A percentile compares a stretch with the other conserved stretches of the same genome.
Evolutionary conservation across 2,888 invertebrate species (phyloP).

Genomic region (Calliphora vomitoria): DNA sequence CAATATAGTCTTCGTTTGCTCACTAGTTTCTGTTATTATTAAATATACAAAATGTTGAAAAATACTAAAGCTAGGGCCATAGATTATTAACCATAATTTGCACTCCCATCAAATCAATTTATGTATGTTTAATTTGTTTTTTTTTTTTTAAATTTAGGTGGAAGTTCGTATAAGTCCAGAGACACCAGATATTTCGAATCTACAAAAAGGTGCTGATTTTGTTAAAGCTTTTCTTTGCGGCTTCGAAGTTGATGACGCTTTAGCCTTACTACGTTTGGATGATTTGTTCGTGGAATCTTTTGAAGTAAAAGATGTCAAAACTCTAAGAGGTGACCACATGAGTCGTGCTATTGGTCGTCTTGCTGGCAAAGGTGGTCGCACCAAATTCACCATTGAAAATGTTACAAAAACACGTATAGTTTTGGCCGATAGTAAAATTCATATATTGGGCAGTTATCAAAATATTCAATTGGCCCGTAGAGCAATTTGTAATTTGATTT

Average conservation of each 20-base stretch:
- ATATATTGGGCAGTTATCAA: slow-evolving; percentile 98
- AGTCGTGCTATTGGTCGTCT: slow-evolving; percentile 97
- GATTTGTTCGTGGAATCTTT: slow-evolving; percentile 99
- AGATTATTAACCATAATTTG: too few species aligned
- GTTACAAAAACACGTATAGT: slow-evolving; percentile 99
- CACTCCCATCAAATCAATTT: background rate
- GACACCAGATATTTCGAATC: slow-evolving; percentile 92
- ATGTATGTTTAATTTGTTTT: background rate
- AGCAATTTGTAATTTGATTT: slow-evolving; percentile 97
- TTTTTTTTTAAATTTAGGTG: slow-evolving; percentile 78
- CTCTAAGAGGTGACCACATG: slow-evolving; percentile 96
- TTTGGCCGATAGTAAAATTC: slow-evolving; percentile 97
- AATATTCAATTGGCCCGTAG: slow-evolving; percentile 97
- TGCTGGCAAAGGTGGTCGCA: slow-evolving; percentile 98
- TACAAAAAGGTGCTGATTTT: slow-evolving; percentile 99
- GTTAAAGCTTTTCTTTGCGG: slow-evolving; percentile 98
- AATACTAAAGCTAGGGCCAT: too few species aligned
- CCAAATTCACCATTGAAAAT: slow-evolving; percentile 99
- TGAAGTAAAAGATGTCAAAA: slow-evolving; percentile 98
- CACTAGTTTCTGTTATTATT: too few species aligned
- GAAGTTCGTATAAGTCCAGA: slow-evolving; percentile 84
- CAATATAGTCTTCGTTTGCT: too few species aligned
- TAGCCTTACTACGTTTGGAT: slow-evolving; percentile 96
- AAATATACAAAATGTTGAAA: too few species aligned
- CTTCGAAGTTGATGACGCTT: slow-evolving; percentile 98